These are phyloP conservation scores for Haliclona indistincta DNA, from an alignment of 37 sponge, comb jelly and placozoan species.

Conservation along the genomic window DNA sequence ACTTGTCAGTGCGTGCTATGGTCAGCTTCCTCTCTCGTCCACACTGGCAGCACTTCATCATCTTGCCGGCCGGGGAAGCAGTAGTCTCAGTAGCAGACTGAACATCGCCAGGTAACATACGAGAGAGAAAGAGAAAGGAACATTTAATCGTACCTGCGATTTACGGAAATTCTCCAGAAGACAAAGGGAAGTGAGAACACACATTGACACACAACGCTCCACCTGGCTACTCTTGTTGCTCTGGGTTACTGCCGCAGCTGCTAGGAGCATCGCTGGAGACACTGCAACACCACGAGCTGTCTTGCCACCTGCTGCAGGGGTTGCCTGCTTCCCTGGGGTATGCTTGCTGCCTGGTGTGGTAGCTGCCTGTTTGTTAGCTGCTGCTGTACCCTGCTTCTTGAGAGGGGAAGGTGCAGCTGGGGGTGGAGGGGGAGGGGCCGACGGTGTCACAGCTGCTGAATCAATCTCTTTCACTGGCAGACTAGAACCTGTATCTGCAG, in stretches of 20 bases:
- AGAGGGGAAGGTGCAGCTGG: too few species aligned
- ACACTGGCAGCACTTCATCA: constrained; percentile 39
- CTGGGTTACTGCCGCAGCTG: too few species aligned
- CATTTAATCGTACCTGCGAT: background rate
- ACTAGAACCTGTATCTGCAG: background rate
- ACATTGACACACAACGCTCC: background rate
- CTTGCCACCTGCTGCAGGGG: too few species aligned
- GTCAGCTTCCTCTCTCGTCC: constrained; percentile 26
- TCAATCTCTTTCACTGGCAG: constrained; percentile 2
- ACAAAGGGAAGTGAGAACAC: background rate
- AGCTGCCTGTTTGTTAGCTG: too few species aligned
- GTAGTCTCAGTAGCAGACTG: background rate
- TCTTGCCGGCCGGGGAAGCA: background rate
- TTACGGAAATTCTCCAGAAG: background rate
- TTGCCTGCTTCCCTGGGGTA: too few species aligned
- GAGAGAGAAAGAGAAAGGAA: too few species aligned
- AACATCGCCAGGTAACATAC: background rate
- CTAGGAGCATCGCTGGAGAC: too few species aligned
- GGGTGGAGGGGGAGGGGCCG: too few species aligned
- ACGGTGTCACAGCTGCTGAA: too few species aligned
- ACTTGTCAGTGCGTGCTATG: constrained; percentile 25
- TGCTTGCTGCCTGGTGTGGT: too few species aligned
- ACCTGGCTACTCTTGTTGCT: background rate
- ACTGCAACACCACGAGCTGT: too few species aligned
- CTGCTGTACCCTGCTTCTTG: too few species aligned